Evolutionary conservation across 2,797 vertebrate genomes (phyloP).

Genomic region (Ciconia nigra): DNA sequence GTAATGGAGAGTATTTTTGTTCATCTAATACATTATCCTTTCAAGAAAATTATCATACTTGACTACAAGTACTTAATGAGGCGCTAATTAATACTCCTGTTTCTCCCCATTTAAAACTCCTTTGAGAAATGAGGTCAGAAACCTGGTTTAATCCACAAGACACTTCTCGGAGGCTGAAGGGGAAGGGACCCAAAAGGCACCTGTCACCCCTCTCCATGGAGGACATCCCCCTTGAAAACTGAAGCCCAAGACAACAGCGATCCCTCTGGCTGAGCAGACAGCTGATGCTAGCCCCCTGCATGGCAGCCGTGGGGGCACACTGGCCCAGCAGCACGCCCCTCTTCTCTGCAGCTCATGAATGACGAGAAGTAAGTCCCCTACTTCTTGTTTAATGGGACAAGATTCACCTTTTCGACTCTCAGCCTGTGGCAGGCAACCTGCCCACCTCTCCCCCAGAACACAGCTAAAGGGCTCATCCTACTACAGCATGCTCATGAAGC

Average conservation of each 20-base stretch:
- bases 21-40: conserved; percentile 62
- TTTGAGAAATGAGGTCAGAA: conserved; percentile 65
- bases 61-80: conserved; percentile 59
- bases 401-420: neutral
- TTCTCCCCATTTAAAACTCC: conserved; percentile 46
- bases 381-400: neutral
- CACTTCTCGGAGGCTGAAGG: neutral
- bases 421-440: neutral
- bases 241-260: neutral
- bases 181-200: neutral
- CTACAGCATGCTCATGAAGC: neutral
- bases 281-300: neutral
- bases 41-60: conserved; percentile 61
- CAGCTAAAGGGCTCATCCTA: neutral
- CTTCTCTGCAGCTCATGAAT: neutral
- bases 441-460: neutral
- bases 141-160: neutral
- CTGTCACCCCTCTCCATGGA: neutral
- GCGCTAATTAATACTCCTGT: conserved; percentile 59
- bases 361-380: neutral
- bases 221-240: neutral
- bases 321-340: neutral
- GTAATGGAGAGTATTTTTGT: conserved; percentile 67
- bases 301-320: neutral
- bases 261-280: neutral